phyloP scores from a whole-genome alignment of 2,797 vertebrate genomes.

The Brachyalestes nurse region DNA sequence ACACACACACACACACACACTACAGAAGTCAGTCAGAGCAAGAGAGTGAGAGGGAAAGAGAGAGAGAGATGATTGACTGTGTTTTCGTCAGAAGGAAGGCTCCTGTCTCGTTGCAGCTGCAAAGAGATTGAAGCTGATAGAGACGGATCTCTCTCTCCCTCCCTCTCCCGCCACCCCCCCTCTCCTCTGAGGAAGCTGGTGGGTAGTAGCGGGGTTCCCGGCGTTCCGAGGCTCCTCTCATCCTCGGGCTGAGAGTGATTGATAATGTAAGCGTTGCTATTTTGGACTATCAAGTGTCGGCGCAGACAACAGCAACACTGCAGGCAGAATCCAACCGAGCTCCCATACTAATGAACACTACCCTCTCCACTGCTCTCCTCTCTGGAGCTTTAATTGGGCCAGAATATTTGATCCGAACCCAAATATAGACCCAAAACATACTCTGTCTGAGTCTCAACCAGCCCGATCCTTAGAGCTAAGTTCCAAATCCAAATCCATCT shows the following conservation, averaged over 20 bases:
- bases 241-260: slow-evolving; percentile 46
- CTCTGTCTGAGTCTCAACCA: not conserved
- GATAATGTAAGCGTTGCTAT: slow-evolving; percentile 55
- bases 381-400: not conserved
- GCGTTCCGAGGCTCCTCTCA: slow-evolving; percentile 31
- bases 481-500: not conserved
- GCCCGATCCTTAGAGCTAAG: not conserved
- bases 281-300: slow-evolving; percentile 47
- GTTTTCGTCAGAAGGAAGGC: slow-evolving; percentile 40
- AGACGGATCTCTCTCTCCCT: slow-evolving; percentile 42
- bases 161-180: slow-evolving; percentile 2
- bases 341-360: slow-evolving; percentile 9
- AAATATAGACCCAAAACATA: not conserved
- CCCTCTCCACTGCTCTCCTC: not conserved
- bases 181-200: slow-evolving; percentile 1
- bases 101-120: slow-evolving; percentile 35
- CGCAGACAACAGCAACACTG: slow-evolving; percentile 51
- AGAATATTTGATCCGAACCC: not conserved
- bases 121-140: slow-evolving; percentile 44
- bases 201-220: not conserved
- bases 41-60: too few relatives aligned
- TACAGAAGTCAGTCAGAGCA: slow-evolving; percentile 14
- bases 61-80: slow-evolving; percentile 39
- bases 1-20: slow-evolving; percentile 1
- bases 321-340: slow-evolving; percentile 40